Base-by-base conservation (phyloP, 2,797 vertebrate genomes). In the Manis pentadactyla region DNA sequence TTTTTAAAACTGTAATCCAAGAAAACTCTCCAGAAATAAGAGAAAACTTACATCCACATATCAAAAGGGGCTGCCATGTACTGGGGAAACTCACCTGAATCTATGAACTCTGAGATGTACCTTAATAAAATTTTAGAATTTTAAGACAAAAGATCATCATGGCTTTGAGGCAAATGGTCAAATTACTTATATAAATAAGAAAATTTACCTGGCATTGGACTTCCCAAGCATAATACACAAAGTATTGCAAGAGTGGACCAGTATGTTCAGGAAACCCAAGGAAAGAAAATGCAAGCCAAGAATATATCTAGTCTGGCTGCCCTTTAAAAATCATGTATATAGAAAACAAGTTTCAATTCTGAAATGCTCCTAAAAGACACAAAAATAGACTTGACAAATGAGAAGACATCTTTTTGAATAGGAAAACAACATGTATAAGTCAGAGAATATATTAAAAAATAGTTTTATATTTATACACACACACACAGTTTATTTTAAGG, bases 331-430 rank as follows among this genome's bases (percentile, higher is more conserved):
- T 89, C 31, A 29, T 46, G 25, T 46, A 51, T 59, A 42, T 8
- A 77, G 68, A 90, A 81, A 89, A 77, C 37, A 77, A 59, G 7
- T 89, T 89, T 64, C 78, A 66, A 53, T 17, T 84, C 27, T 94
- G 11, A 92, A 92, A 73, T 15, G 84, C 55, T 87, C 77, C 59
- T 87, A 66, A 96, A 77, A 57, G 46, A 96, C 64, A 88, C 69
- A 84, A 57, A 92, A 57, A 49, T 55, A 91, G 71, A 83, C 31
- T 63, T 84, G 61, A 83, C 37, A 88, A 88, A 84, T 84, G 63
- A 88, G 69, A 84, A 92, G 63, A 83, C 46, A 81, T 87, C 46
- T 63, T 90, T 88, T 53, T 66, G 63, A 75, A 79, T 63, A 79
- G 93, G 51, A 87, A 83, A 82, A 95, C 61, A 82, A 95, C 61